Evolutionary conservation across 1,140 invertebrate genomes (phyloP).

Genomic region (Idris sp.): DNA sequence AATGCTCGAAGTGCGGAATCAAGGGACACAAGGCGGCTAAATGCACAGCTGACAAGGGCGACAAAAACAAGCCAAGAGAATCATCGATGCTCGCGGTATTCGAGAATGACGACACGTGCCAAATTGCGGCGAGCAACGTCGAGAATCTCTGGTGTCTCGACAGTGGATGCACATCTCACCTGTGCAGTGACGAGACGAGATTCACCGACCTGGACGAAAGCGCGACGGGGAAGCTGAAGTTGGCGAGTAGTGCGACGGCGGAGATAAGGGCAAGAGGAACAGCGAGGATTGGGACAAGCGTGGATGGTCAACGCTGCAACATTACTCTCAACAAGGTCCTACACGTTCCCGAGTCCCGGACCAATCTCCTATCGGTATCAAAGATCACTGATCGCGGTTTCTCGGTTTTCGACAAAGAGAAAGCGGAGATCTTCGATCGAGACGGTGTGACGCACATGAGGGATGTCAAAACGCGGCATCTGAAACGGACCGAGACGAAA

Average conservation of each 20-base stretch:
- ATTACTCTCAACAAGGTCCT: conserved; percentile 2
- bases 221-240: background rate
- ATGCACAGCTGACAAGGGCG: background rate
- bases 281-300: background rate
- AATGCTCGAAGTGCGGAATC: background rate
- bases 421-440: conserved; percentile 1
- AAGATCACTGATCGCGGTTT: conserved; percentile 16
- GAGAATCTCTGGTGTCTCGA: background rate
- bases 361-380: conserved; percentile 14
- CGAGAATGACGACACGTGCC: too few relatives aligned
- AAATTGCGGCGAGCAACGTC: too few relatives aligned
- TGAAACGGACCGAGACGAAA: background rate
- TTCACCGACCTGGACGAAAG: background rate
- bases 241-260: background rate
- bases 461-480: background rate
- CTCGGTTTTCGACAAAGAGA: background rate
- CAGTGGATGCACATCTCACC: conserved; percentile 1
- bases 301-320: background rate
- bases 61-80: background rate
- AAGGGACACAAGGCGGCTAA: conserved; percentile 1
- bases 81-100: too few relatives aligned
- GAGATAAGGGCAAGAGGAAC: conserved; percentile 2
- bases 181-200: background rate
- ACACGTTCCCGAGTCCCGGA: conserved; percentile 6
- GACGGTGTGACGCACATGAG: background rate